Evolutionary conservation across 2,888 invertebrate species (phyloP), one percentile per base, ranked within the genome.

Genomic region (Drosophila pseudotakahashii): DNA sequence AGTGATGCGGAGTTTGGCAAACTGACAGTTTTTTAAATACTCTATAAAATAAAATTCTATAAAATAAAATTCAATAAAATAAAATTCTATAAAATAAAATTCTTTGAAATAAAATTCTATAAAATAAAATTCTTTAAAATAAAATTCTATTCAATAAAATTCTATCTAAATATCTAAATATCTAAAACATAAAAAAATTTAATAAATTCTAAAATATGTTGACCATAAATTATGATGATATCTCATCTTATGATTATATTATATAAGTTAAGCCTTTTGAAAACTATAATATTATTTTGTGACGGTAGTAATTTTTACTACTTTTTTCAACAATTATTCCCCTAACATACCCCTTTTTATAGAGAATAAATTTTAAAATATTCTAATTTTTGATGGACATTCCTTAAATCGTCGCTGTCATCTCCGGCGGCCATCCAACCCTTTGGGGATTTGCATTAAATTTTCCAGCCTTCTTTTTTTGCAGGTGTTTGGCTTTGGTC

Each of bases 401-500:
- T 57, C 37, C 48, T 72, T 44, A 37, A 59, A 76, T 26, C 52
- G 62, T 45, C 26, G 32, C 37, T 57, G 57, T 0, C 26, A 50
- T 71, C 23, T 73, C 73, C 48, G n/a, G 41, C 48, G 73, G 42
- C 14, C 73, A 51, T 64, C 64, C 30, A 71, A 55, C 73, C 64
- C 54, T 73, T 66, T 73, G 50, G 54, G 73, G 64, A 36, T 71
- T 42, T 64, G 64, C 73, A 73, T 73, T 63, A 54, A 70, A 73
- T 73, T 70, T 44, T 37, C 7, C 48, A 39, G 58, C 16, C 44
- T 26, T 32, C 37, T 14, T 51, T 68, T 64, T 66, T 70, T n/a
- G 84, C 64, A 70, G 81, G 81, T 57, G 73, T 59, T 44, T 61
- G 34, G 54, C 45, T 41, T 42, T 51, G 71, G 60, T 71, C 73